Base-by-base conservation (phyloP, 64 coral and sea anemone species). In the Porites lutea region DNA sequence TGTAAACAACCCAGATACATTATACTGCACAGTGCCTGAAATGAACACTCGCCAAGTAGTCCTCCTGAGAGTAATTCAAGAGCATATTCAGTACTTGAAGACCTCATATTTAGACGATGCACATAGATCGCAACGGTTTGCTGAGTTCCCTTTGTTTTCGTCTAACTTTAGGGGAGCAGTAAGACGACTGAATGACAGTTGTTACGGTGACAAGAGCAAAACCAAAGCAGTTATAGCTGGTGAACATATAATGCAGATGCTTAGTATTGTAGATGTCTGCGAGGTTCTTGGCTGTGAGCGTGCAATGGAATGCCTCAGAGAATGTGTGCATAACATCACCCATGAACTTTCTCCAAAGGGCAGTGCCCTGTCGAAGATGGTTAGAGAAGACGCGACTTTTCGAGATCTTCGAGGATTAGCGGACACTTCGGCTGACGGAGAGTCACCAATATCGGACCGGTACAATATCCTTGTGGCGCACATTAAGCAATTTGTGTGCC, bases 181-280 rank as follows among this genome's bases (percentile, higher is more conserved):
- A 11, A 77, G 95, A 11, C 83, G 72, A 86, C 53, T 97, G 14
- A 97, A 88, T 71, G 92, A 88, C n/a, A 71, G 79, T 45, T 97
- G 92, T 48, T 83, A 82, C 19, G 47, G 81, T 64, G 66, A 90
- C 49, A 71, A 82, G 18, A 64, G 22, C 12, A 55, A 83, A 16
- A 76, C 79, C 3, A 79, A 92, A 13, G 88, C 94, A 13, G 58
- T 96, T 23, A 95, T 89, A 2, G 78, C 88, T 57, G 85, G 72
- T 44, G 91, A 96, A 52, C 91, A 96, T 61, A 86, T 89, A 15
- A 99, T 96, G 94, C 91, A 99, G 57, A 57, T 99, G 83, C 72
- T 96, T 6, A 83, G 94, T 55, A 77, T 93, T 60, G 75, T 96
- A 50, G 97, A 99, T 70, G 16, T 99, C 6, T 94, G 93, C 15